Conservation (phyloP, 2,113 vertebrate species). For the Hippoglossus stenolepis region DNA sequence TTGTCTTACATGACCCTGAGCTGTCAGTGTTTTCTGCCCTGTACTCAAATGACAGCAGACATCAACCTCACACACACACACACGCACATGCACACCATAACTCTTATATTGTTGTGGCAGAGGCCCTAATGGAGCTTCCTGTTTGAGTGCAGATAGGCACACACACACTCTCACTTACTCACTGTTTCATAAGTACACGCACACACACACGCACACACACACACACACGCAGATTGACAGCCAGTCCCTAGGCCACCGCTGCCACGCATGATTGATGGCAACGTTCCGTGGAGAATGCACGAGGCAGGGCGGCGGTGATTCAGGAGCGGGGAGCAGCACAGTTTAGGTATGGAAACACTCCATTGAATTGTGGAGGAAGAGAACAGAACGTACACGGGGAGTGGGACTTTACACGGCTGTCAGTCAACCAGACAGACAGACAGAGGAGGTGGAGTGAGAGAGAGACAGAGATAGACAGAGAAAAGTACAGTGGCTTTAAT, state of each 20-base stretch:
- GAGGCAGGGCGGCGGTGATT: conserved; percentile 71
- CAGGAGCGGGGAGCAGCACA: conserved; percentile 65
- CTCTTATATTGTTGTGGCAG: conserved; percentile 71
- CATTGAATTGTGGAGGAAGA: conserved; percentile 64
- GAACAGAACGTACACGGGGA: conserved; percentile 63
- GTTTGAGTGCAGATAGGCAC: conserved; percentile 64
- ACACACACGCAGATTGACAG: conserved; percentile 73
- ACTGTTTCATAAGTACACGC: conserved; percentile 56
- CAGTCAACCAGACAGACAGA: conserved; percentile 66
- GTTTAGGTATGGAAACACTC: conserved; percentile 73
- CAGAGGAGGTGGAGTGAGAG: conserved; percentile 1
- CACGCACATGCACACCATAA: conserved; percentile 60
- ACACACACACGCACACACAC: neutral
- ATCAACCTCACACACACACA: conserved; percentile 41
- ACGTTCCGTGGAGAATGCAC: conserved; percentile 76
- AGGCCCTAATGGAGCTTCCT: conserved; percentile 72
- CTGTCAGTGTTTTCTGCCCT: conserved; percentile 64
- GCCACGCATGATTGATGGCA: conserved; percentile 80
- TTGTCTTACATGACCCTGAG: conserved; percentile 60
- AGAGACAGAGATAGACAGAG: neutral
- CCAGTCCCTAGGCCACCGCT: conserved; percentile 72
- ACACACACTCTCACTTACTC: conserved; percentile 19
- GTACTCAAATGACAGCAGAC: conserved; percentile 73
- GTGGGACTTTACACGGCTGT: conserved; percentile 61
- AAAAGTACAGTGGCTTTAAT: conserved; percentile 47